Conservation (phyloP, 2,888 invertebrate species). For the Entomobrya multifasciata region DNA sequence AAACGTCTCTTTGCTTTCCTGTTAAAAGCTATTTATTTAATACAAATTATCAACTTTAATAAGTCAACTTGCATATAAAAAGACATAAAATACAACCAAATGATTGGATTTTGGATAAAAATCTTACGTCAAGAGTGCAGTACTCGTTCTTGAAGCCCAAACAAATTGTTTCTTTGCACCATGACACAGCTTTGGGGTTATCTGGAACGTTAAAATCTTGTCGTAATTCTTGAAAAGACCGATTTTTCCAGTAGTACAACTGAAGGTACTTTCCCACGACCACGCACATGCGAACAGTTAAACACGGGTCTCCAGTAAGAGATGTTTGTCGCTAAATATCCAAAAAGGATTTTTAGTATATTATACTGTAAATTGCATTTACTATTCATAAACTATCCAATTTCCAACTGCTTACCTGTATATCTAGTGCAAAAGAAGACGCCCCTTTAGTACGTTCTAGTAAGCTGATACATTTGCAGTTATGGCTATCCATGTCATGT, state of each 20-base stretch:
- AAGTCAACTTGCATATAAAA: too few relatives aligned
- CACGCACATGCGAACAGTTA: constrained; percentile 92
- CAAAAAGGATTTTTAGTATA: too few relatives aligned
- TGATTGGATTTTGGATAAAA: neutral
- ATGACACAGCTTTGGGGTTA: constrained; percentile 89
- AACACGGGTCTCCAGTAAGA: constrained; percentile 88
- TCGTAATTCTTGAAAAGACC: constrained; percentile 88
- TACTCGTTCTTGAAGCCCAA: constrained; percentile 93
- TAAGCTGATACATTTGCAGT: constrained; percentile 89
- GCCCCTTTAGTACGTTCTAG: constrained; percentile 93
- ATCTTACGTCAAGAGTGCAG: constrained; percentile 87
- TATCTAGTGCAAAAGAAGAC: constrained; percentile 91
- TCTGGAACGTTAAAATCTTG: constrained; percentile 90
- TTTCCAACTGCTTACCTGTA: too few relatives aligned
- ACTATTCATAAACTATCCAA: too few relatives aligned
- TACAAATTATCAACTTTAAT: too few relatives aligned
- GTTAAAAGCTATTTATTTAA: constrained; percentile 73
- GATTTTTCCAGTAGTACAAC: constrained; percentile 93
- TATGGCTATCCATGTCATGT: constrained; percentile 90
- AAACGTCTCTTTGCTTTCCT: constrained; percentile 89
- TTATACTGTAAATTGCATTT: too few relatives aligned
- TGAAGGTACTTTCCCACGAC: constrained; percentile 92
- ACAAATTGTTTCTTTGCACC: constrained; percentile 92
- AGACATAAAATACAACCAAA: too few relatives aligned
- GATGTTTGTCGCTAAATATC: constrained; percentile 83